phyloP scores from a whole-genome alignment of 2,113 vertebrate genomes.

The Epinephelus moara region DNA sequence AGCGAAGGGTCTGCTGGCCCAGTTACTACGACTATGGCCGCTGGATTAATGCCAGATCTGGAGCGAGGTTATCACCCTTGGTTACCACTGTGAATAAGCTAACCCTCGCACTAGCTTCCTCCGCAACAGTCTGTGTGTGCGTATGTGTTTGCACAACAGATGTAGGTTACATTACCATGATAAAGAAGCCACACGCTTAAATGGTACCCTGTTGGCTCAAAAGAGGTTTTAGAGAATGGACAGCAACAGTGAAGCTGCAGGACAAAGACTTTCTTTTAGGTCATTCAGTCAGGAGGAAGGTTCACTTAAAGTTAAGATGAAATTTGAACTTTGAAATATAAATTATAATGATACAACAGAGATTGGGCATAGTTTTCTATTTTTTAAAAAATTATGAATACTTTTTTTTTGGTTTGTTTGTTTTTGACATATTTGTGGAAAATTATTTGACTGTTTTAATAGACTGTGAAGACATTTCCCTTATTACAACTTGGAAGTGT shows the following conservation, averaged over 20 bases:
- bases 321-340: background rate
- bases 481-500: background rate
- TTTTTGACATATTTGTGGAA: background rate
- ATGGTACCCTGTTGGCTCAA: conserved; percentile 41
- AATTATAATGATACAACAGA: background rate
- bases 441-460: background rate
- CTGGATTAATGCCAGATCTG: conserved; percentile 64
- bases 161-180: conserved; percentile 74
- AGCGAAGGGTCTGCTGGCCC: conserved; percentile 25
- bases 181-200: conserved; percentile 62
- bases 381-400: background rate
- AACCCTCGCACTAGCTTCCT: conserved; percentile 30
- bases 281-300: conserved; percentile 1
- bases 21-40: conserved; percentile 2
- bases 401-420: background rate
- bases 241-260: background rate
- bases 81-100: conserved; percentile 45
- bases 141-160: conserved; percentile 47
- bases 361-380: background rate
- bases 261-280: conserved; percentile 46
- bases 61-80: conserved; percentile 55
- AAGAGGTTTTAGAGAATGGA: conserved; percentile 20
- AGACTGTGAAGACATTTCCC: too few species aligned
- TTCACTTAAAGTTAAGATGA: background rate
- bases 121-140: conserved; percentile 20